Conservation (phyloP, 2,888 invertebrate species). For the Machimus rusticus region DNA sequence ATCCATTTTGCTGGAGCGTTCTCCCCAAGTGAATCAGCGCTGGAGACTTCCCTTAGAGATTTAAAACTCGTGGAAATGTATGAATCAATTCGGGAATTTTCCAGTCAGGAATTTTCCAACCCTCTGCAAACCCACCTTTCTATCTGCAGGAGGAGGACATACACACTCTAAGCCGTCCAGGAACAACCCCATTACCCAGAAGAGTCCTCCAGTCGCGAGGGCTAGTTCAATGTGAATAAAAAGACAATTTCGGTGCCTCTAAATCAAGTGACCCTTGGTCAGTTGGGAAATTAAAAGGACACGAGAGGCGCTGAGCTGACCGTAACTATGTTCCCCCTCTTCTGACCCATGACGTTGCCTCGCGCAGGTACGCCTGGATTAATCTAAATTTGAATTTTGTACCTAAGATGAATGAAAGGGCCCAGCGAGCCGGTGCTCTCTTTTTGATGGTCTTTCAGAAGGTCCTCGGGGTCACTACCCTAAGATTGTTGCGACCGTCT, state of each 20-base stretch:
- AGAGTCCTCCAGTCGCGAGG: neutral
- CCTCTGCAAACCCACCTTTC: neutral
- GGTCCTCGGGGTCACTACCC: slow-evolving; percentile 18
- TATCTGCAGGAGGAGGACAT: neutral
- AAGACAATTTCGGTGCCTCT: neutral
- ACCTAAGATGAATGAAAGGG: neutral
- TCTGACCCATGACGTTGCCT: slow-evolving; percentile 16
- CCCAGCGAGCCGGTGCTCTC: neutral
- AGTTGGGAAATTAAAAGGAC: slow-evolving; percentile 16
- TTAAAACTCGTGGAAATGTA: neutral
- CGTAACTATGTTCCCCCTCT: neutral
- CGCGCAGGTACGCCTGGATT: slow-evolving; percentile 12
- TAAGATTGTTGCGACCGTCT: neutral
- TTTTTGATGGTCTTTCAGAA: neutral
- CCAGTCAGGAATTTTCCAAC: neutral
- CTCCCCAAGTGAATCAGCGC: slow-evolving; percentile 5
- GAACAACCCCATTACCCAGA: neutral
- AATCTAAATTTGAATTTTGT: slow-evolving; percentile 18
- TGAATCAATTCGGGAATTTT: neutral
- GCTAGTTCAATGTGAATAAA: neutral
- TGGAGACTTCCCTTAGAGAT: neutral
- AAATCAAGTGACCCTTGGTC: slow-evolving; percentile 20
- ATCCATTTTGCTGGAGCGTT: neutral
- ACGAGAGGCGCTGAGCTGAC: neutral
- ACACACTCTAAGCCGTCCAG: neutral